Evolutionary conservation across 2,113 vertebrate genomes (phyloP).

Genomic region (Gila orcuttii): DNA sequence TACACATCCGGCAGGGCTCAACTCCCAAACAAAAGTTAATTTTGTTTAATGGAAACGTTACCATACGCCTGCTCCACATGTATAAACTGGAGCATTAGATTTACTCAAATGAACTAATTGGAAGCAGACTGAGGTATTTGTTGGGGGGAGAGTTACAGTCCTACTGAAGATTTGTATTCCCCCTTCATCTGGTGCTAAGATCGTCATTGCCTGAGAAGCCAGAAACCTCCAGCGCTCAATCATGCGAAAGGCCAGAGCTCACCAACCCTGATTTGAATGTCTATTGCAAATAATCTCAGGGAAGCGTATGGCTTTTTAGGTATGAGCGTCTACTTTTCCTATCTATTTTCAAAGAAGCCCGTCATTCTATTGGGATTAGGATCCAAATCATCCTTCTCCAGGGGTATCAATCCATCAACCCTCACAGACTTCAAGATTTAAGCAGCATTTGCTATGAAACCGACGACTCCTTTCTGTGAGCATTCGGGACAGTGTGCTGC

Average conservation of each 20-base stretch:
- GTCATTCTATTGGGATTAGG: constrained; percentile 48
- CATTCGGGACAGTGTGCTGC: not conserved
- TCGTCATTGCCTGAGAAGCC: constrained; percentile 37
- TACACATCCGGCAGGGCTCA: constrained; percentile 77
- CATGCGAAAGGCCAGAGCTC: constrained; percentile 8
- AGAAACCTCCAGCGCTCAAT: not conserved
- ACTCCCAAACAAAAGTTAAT: constrained; percentile 80
- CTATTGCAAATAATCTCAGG: not conserved
- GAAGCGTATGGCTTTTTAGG: constrained; percentile 29
- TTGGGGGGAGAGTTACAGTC: constrained; percentile 64
- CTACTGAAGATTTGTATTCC: constrained; percentile 66
- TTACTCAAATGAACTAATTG: constrained; percentile 80
- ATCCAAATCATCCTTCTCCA: constrained; percentile 46
- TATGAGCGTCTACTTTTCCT: constrained; percentile 19
- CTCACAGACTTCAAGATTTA: not conserved
- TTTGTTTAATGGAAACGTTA: constrained; percentile 81
- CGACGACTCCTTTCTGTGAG: not conserved
- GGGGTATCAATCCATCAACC: not conserved
- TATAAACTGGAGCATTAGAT: constrained; percentile 78
- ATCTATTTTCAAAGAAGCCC: constrained; percentile 38
- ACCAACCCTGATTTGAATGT: constrained; percentile 30
- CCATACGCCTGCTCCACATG: constrained; percentile 76
- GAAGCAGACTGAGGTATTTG: constrained; percentile 77
- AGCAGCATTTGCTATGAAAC: not conserved
- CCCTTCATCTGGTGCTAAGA: constrained; percentile 63